phyloP scores from a whole-genome alignment of 30 jellyfish, hydroid and myxozoan species.

The Hydra vulgaris region DNA sequence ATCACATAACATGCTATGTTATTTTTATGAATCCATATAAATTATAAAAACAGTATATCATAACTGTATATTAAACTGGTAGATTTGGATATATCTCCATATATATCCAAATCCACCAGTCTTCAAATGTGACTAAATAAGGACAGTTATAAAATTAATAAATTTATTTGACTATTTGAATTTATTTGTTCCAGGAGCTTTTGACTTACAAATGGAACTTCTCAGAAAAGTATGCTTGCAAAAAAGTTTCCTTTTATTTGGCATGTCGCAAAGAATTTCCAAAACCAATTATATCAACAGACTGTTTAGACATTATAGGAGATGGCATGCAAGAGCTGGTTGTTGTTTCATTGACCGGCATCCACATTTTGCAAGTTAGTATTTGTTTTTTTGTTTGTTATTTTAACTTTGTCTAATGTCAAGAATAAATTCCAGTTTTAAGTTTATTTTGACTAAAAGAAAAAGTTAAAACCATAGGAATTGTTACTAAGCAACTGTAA shows the following conservation, averaged over 20 bases:
- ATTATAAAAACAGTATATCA: too few species aligned
- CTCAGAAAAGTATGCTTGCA: conserved; percentile 28
- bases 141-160: too few species aligned
- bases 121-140: too few species aligned
- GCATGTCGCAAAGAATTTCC: conserved; percentile 57
- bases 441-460: background rate
- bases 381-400: background rate
- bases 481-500: too few species aligned
- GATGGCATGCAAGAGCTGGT: conserved; percentile 83
- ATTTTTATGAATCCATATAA: too few species aligned
- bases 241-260: conserved; percentile 58
- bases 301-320: conserved; percentile 46
- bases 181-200: conserved; percentile 43
- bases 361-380: conserved; percentile 79
- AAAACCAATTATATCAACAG: conserved; percentile 59
- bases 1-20: too few species aligned
- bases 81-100: too few species aligned
- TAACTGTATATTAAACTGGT: too few species aligned
- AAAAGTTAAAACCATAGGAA: too few species aligned
- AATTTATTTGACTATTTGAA: too few species aligned
- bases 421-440: background rate
- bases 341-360: conserved; percentile 74
- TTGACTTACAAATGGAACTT: conserved; percentile 64
- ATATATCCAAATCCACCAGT: too few species aligned
- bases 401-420: background rate